Evolutionary conservation across 2,797 vertebrate genomes (phyloP), one percentile per base, ranked within the genome.

Genomic region (Lagocephalus sceleratus): DNA sequence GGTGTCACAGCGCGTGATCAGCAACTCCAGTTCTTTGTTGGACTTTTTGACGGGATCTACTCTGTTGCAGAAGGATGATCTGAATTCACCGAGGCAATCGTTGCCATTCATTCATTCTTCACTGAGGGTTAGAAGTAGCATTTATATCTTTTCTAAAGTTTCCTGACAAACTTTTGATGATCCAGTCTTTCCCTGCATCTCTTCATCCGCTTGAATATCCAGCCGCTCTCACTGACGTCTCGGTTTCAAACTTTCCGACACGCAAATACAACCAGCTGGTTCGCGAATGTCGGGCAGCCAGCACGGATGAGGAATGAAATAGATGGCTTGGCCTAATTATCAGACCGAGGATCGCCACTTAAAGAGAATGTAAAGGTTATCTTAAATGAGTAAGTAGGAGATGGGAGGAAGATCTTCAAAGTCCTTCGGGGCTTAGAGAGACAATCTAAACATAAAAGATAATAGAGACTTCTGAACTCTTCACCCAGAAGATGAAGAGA

Each of bases 171-270:
- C 53, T 54, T 77, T 71, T 59, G 66, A 68, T 63, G 23, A 56
- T 45, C 14, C 20, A 16, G 51, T 62, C 47, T 9, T 53, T 40
- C 40, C 51, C 52, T 26, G 21, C 45, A 17, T 29, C 55, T 54
- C 51, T 47, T 65, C 51, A 17, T 60, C 41, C 35, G 20, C 58
- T 73, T 66, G 61, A 45, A 26, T 63, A 73, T 76, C 78, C 60
- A 62, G 2, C 61, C 54, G 57, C 48, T 51, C 59, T 56, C 38
- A 23, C 26, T 65, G 62, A 69, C 57, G 52, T 68, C 25, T 62
- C 50, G 73, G 63, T 60, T 60, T 71, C 32, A 81, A 57, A 68
- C 53, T 75, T 57, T 75, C 23, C 14, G 1, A 63, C 51, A 54
- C 50, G 63, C 25, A 58, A 51, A 63, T 8, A 66, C 38, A 11